Percentiles rank a stretch among this genome's conserved stretches.
These are phyloP conservation scores for Neosilurus hyrtlii DNA, from an alignment of 2,797 vertebrate genomes.

Conservation along the genomic window DNA sequence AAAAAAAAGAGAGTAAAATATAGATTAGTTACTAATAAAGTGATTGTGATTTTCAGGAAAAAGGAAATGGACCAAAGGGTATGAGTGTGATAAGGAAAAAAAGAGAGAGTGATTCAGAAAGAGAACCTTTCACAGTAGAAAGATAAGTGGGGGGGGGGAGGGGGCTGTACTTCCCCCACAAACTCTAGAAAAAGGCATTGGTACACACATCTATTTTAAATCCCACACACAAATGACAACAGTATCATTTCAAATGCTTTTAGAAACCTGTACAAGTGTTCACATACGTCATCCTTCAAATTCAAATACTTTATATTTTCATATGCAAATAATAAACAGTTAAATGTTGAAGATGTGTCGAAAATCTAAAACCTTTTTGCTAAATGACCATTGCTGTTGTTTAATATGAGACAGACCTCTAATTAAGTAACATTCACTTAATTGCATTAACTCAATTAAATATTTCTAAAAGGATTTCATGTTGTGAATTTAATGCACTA, in stretches of 20 bases:
- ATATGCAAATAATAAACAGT: background rate
- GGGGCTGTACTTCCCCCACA: constrained; percentile 38
- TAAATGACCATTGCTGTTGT: background rate
- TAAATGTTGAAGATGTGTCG: background rate
- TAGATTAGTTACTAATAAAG: background rate
- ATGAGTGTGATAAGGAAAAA: background rate
- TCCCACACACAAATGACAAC: background rate
- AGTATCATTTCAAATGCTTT: background rate
- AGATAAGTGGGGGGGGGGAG: background rate
- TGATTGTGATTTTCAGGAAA: background rate
- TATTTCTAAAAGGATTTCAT: background rate
- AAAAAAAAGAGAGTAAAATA: too few relatives aligned
- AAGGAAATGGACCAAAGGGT: background rate
- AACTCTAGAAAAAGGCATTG: constrained; percentile 24
- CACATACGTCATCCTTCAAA: background rate
- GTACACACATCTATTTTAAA: constrained; percentile 1
- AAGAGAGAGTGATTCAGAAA: constrained; percentile 15
- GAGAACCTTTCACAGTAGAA: background rate
- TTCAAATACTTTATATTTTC: constrained; percentile 8
- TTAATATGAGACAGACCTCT: background rate
- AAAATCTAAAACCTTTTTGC: background rate
- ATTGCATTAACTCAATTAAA: background rate
- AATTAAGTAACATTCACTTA: too few relatives aligned
- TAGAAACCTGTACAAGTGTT: too few relatives aligned
- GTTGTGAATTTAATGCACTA: background rate